Conservation (phyloP, 1,140 invertebrate species). For the Sitodiplosis mosellana region DNA sequence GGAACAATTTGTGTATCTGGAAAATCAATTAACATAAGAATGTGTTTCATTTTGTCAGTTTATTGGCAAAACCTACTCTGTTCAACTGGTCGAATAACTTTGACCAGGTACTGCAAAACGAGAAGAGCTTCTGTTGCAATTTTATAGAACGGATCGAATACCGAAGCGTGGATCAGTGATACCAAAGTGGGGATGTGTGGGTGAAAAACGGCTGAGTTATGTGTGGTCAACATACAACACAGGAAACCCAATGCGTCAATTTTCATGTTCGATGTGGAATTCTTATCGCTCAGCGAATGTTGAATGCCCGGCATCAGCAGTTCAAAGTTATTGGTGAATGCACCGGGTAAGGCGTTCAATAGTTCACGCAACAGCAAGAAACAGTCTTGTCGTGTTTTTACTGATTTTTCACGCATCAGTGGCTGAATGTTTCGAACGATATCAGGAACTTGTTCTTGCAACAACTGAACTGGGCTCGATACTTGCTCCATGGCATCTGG, state of each 20-base stretch:
- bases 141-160: constrained; percentile 94
- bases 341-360: constrained; percentile 72
- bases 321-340: constrained; percentile 67
- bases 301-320: constrained; percentile 77
- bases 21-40: constrained; percentile 3
- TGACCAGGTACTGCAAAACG: constrained; percentile 85
- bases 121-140: constrained; percentile 88
- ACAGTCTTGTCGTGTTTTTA: constrained; percentile 82
- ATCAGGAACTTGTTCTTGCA: constrained; percentile 42
- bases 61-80: neutral
- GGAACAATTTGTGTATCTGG: constrained; percentile 27
- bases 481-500: constrained; percentile 61
- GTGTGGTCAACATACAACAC: constrained; percentile 67
- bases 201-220: constrained; percentile 55
- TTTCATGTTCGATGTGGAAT: constrained; percentile 94
- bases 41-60: neutral
- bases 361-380: constrained; percentile 81
- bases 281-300: constrained; percentile 82
- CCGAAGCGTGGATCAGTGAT: constrained; percentile 70
- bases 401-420: constrained; percentile 85
- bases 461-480: constrained; percentile 38
- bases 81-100: constrained; percentile 65
- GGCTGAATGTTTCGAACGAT: constrained; percentile 76
- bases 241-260: constrained; percentile 92
- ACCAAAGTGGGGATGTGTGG: constrained; percentile 66